Evolutionary conservation across 2,888 invertebrate species (phyloP), one percentile per base, ranked within the genome.

Genomic region (Metacarcinus magister): DNA sequence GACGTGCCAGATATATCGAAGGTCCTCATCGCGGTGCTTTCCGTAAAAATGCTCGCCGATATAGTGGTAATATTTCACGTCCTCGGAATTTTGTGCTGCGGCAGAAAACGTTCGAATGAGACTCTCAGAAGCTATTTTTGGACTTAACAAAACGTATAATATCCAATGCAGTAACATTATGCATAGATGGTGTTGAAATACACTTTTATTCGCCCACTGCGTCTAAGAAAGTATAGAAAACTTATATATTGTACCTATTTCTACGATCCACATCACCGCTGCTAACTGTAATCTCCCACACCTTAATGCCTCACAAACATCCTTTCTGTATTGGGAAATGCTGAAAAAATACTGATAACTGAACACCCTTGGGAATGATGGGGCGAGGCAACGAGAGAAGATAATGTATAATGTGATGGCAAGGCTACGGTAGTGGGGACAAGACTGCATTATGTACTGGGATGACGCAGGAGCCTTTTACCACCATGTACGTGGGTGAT

Each of bases 21-120:
- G 75, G 39, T 87, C 39, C 39, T 87, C 87, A 87, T 87, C 39
- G 87, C 16, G 87, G 87, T 87, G n/a, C 32, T 39, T 87, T 87
- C 16, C 87, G 39, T 39, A 32, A 39, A 87, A 87, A 87, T 87
- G 39, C 39, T 87, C 39, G 87, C 39, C 87, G 87, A 87, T 87
- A 39, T 32, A 87, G 87, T 10, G 87, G 10, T 32, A 87, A 39
- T 87, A 87, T 87, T 87, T 87, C 19, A 16, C 39, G 1, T 32
- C 39, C 87, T 3, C 39, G 16, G 39, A 39, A 87, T 39, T 39
- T 75, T 39, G 60, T 39, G 32, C 16, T 54, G 54, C 32, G 54
- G 60, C 7, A 32, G 48, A 54, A 39, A 75, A 13, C 16, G 92
- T 19, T 32, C 8, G 28, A 75, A 75, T n/a, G 75, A 75, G 75